Base-by-base conservation (phyloP, 2,888 invertebrate species). In the Onthophagus sagittarius region DNA sequence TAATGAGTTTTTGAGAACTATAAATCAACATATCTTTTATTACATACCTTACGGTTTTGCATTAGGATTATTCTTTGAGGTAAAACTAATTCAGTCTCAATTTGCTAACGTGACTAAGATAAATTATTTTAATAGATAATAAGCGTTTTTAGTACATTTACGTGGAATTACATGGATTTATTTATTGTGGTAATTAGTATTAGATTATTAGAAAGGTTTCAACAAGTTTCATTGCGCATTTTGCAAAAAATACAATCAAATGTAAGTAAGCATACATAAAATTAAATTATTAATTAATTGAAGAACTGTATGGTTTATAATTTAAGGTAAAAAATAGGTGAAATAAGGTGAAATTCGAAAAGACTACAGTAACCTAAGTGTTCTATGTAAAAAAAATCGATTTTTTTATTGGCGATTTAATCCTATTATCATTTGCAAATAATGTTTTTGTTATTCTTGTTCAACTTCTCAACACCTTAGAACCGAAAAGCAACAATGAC, bases 81-180 rank as follows among this genome's bases (percentile, higher is more conserved):
- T 23, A 23, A 23, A 23, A 23, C 23, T 23, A 3, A 23, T 23
- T 23, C 3, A 23, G 2, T 69, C 31, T 9, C n/a, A 1, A 69
- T 69, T 69, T 23, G 23, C 2, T 1, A 62, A 13, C 2, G 15
- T 64, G 15, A 64, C 5, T 15, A 31, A 31, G 6, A 65, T 69
- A 23, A 23, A 23, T 23, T 2, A 23, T 23, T 23, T 23, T 23
- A 23, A 11, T 73, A 73, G 73, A 39, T 63, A 23, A 33, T 73
- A 14, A 73, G 70, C 62, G 11, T 73, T n/a, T 73, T 71, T 14
- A 73, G 73, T 39, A 73, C 73, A n/a, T 70, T 73, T 31, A 65
- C 73, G 13, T 73, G 73, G 73, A 73, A 73, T 15, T 73, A 71
- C 70, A 73, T 73, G 73, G 73, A 73, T 63, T 64, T 71, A 32